Conservation (phyloP, 2,797 vertebrate genomes). For the Sebastes alutus region DNA sequence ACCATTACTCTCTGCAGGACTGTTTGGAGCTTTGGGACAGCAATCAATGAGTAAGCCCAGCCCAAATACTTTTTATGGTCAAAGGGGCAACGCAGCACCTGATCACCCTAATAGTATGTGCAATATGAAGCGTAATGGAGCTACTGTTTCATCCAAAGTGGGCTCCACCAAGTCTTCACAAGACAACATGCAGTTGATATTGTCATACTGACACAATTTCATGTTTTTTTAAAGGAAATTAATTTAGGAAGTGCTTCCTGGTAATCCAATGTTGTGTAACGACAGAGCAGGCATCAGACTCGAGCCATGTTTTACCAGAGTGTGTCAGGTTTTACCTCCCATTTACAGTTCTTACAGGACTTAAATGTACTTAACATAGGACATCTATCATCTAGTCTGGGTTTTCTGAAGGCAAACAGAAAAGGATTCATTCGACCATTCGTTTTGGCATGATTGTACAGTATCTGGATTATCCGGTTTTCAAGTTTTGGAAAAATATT, state of each 20-base stretch:
- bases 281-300: background rate
- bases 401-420: background rate
- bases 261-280: background rate
- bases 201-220: background rate
- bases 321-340: background rate
- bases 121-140: conserved; percentile 17
- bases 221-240: background rate
- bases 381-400: background rate
- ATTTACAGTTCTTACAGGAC: background rate
- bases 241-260: background rate
- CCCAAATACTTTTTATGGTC: conserved; percentile 26
- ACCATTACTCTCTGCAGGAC: conserved; percentile 36
- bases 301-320: background rate
- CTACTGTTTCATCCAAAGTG: background rate
- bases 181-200: background rate
- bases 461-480: background rate
- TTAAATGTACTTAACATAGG: background rate
- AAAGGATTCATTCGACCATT: background rate
- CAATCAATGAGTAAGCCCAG: conserved; percentile 35
- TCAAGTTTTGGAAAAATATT: background rate
- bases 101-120: conserved; percentile 13
- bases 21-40: background rate
- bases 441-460: background rate
- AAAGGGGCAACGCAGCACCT: conserved; percentile 23
- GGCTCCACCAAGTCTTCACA: background rate